Base-by-base conservation (phyloP, 2,113 vertebrate genomes). In the Perca flavescens region DNA sequence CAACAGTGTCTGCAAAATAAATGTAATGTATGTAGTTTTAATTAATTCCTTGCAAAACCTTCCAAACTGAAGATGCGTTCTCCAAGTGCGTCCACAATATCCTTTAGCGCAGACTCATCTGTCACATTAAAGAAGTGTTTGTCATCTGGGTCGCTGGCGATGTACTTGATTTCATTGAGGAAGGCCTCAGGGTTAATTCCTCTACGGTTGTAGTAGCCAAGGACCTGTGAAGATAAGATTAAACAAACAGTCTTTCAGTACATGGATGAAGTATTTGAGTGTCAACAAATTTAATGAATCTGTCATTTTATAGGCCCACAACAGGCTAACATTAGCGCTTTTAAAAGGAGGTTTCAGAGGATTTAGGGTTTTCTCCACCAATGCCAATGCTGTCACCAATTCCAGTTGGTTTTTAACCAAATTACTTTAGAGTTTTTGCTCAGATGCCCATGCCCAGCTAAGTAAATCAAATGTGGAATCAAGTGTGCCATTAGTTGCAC, bases 121-220 rank as follows among this genome's bases (percentile, higher is more conserved):
- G 97, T 98, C 91, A 99, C 98, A 0, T 98, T 99, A 71, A 99
- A 99, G 95, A 99, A 99, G 57, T 99, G 97, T 74, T 99, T 98
- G 82, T 99, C 98, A 0, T 99, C 97, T 0, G 98, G 98, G 92
- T 99, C 98, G 0, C 98, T 99, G 10, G 98, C 98, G 11, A 99
- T 99, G 77, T 96, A 97, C 40, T 99, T 99, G 80, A 99, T 99
- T 92, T 99, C 98, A 0, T 95, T 98, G 53, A 99, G 92, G 50
- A 99, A 99, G 8, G 97, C 96, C 90, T 97, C 96, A 0, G 98
- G 98, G 28, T 99, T 99, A 94, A 99, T 99, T 0, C 97, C 97
- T 87, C 98, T 95, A 65, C 98, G 94, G 91, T 99, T 99, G 91
- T 99, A 99, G 89, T 98, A 99, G 46, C 98, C 98, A 61, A 99